Evolutionary conservation across 2,888 invertebrate species (phyloP), one percentile per base, ranked within the genome.

Genomic region (Microplitis manilae): DNA sequence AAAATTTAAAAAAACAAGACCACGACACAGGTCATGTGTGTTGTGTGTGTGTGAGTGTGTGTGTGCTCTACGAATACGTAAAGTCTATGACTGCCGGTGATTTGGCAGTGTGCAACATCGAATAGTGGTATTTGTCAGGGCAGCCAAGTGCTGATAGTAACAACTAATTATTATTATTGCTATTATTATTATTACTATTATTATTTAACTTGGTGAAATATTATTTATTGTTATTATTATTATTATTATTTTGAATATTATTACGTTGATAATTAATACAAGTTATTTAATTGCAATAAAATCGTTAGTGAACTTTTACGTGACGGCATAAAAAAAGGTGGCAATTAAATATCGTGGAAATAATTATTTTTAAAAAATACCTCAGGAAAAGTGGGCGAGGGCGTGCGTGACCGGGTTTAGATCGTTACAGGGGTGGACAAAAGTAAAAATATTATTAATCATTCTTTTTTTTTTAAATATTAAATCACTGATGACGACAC

Each of bases 361-460:
- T 50, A 50, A 50, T 50, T 50, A 50, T 50, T 9, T 50, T 50
- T 13, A 13, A 50, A 50, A 50, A 74, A 77, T 74, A 77, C 40
- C 59, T 77, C 65, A 65, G 69, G 77, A 68, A 50, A 68, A 77
- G 77, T 77, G 73, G 77, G 73, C 68, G 77, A 68, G 73, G 73
- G 73, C 68, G 72, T 68, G 77, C 68, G 77, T 77, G 77, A 77
- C 77, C 77, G 62, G 73, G 77, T 77, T 50, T 67, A 77, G 68
- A 39, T 40, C 40, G 30, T 62, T 68, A 67, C 67, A 60, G 73
- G 77, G 73, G 69, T 73, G 73, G 68, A 77, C 0, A 73, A 69
- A 68, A 73, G n/a, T 61, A 68, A 60, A 68, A 69, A 69, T 38
- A 8, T 38, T 4, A 67, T 30, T 38, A 38, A 5, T 38, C 1